A percentile compares a stretch with the other conserved stretches of the same genome.
phyloP scores from a whole-genome alignment of 2,797 vertebrate species.

The Cygnus olor region DNA sequence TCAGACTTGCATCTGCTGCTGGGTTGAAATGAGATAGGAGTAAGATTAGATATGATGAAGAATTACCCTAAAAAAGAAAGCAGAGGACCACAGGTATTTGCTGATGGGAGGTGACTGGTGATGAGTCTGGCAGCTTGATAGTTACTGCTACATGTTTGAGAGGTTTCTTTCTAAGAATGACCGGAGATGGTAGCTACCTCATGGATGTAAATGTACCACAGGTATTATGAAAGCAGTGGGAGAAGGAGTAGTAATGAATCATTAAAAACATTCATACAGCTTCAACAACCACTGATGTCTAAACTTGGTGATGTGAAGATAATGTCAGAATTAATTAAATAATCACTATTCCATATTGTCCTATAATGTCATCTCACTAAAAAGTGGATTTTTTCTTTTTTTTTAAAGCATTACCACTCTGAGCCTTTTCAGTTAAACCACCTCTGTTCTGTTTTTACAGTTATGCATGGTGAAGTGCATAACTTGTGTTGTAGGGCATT shows the following conservation, averaged over 20 bases:
- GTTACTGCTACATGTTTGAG: neutral
- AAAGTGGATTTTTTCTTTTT: neutral
- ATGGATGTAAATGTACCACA: neutral
- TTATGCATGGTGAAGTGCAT: neutral
- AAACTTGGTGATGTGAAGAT: neutral
- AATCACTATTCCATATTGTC: neutral
- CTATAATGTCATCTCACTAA: neutral
- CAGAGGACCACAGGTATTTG: neutral
- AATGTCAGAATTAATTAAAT: fast-evolving
- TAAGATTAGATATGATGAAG: neutral
- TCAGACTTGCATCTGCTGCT: neutral
- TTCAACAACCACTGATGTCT: neutral
- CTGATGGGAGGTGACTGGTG: neutral
- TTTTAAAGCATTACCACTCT: neutral
- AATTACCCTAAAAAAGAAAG: neutral
- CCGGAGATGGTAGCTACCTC: neutral
- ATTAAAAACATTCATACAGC: neutral
- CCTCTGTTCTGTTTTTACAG: neutral
- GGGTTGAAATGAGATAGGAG: neutral
- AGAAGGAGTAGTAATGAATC: neutral
- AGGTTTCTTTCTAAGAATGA: neutral
- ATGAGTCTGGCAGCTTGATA: neutral
- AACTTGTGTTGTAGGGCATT: neutral
- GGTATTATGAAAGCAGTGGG: neutral
- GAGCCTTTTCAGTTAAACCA: neutral